A percentile compares a stretch with the other conserved stretches of the same genome.
Evolutionary conservation across 2,113 vertebrate genomes (phyloP).

Genomic region (Vulpes lagopus): DNA sequence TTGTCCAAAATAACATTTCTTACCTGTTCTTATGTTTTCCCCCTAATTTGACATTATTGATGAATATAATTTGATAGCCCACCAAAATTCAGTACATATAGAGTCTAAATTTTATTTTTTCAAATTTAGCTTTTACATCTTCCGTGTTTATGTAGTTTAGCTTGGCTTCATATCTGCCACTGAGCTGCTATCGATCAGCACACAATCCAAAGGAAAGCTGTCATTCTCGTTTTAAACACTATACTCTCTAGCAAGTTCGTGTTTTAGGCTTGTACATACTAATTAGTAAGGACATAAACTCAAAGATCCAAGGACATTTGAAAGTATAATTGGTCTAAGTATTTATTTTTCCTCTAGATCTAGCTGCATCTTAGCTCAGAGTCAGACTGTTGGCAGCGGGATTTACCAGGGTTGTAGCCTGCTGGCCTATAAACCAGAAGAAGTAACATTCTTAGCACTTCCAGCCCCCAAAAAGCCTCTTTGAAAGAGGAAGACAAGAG

Average conservation of each 20-base stretch:
- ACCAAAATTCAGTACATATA: background rate
- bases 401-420: background rate
- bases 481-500: background rate
- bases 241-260: background rate
- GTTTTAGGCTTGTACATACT: background rate
- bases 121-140: background rate
- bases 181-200: background rate
- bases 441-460: background rate
- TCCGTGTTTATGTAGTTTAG: background rate
- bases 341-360: background rate
- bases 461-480: background rate
- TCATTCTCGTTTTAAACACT: background rate
- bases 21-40: background rate
- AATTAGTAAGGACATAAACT: background rate
- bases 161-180: background rate
- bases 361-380: background rate
- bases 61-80: background rate
- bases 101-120: constrained; percentile 3
- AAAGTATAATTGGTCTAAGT: background rate
- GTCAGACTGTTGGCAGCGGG: background rate
- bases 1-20: background rate
- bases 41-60: background rate
- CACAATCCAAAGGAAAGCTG: background rate
- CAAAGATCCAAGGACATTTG: background rate
- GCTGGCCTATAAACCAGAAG: background rate